These are phyloP conservation scores for Euspilapteryx auroguttella DNA, from an alignment of 2,888 invertebrate species.

Conservation along the genomic window DNA sequence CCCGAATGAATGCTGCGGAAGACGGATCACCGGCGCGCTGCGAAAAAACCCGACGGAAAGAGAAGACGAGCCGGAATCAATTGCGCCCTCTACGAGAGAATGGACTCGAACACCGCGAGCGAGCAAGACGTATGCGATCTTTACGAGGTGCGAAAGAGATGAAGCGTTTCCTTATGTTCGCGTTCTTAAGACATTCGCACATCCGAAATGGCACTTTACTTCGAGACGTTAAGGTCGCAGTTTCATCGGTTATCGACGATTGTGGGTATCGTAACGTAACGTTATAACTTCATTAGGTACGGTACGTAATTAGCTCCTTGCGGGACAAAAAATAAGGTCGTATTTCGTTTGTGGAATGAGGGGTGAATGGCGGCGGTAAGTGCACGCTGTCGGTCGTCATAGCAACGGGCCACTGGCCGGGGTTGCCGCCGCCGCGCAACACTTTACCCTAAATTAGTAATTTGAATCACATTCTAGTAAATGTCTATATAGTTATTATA, in stretches of 20 bases:
- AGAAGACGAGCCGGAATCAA: conserved; percentile 45
- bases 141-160: conserved; percentile 57
- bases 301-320: conserved; percentile 31
- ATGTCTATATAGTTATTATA: too few species aligned
- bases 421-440: conserved; percentile 29
- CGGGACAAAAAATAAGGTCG: conserved; percentile 28
- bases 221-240: conserved; percentile 47
- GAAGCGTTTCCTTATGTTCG: conserved; percentile 58
- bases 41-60: conserved; percentile 49
- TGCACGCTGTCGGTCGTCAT: conserved; percentile 52
- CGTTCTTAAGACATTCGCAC: conserved; percentile 51
- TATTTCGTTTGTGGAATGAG: conserved; percentile 26
- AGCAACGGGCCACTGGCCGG: conserved; percentile 52
- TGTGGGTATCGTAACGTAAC: conserved; percentile 42
- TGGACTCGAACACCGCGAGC: conserved; percentile 30
- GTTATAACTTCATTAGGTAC: conserved; percentile 51
- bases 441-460: conserved; percentile 41
- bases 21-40: conserved; percentile 41
- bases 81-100: conserved; percentile 43
- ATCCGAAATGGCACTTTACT: conserved; percentile 47
- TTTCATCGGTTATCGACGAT: conserved; percentile 50
- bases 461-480: not conserved
- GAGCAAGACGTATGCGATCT: conserved; percentile 39
- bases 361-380: conserved; percentile 20
- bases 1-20: conserved; percentile 41